Percentiles rank a stretch among this genome's conserved stretches.
Conservation (phyloP, 2,888 invertebrate species). For the Ptilodon capucinus region DNA sequence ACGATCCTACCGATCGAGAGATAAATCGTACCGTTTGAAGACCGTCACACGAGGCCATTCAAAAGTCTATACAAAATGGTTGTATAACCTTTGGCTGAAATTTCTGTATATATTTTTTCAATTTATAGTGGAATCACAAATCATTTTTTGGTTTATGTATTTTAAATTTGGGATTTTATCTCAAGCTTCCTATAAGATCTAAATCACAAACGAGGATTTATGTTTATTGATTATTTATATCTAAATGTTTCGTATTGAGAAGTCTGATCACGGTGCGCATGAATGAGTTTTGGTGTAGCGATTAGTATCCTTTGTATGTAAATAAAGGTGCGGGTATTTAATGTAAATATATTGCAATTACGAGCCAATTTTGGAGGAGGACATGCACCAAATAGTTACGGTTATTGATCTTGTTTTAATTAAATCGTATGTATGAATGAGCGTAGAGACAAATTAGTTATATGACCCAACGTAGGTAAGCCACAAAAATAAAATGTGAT, state of each 20-base stretch:
- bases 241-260: slow-evolving; percentile 17
- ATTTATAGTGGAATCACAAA: too few relatives aligned
- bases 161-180: too few relatives aligned
- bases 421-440: neutral
- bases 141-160: too few relatives aligned
- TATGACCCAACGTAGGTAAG: too few relatives aligned
- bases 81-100: too few relatives aligned
- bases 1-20: too few relatives aligned
- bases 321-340: slow-evolving; percentile 21
- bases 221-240: neutral
- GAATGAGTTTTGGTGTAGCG: slow-evolving; percentile 23
- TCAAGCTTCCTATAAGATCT: too few relatives aligned
- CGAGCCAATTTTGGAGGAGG: neutral
- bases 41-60: too few relatives aligned
- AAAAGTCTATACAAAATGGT: too few relatives aligned
- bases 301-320: slow-evolving; percentile 33
- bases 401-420: neutral
- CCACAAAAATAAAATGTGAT: too few relatives aligned
- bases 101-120: too few relatives aligned
- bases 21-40: too few relatives aligned
- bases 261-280: slow-evolving; percentile 21
- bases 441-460: neutral
- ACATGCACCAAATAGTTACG: neutral
- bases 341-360: slow-evolving; percentile 11
- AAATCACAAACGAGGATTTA: neutral